phyloP scores from a whole-genome alignment of 2,113 vertebrate genomes.

The Tenrec ecaudatus region DNA sequence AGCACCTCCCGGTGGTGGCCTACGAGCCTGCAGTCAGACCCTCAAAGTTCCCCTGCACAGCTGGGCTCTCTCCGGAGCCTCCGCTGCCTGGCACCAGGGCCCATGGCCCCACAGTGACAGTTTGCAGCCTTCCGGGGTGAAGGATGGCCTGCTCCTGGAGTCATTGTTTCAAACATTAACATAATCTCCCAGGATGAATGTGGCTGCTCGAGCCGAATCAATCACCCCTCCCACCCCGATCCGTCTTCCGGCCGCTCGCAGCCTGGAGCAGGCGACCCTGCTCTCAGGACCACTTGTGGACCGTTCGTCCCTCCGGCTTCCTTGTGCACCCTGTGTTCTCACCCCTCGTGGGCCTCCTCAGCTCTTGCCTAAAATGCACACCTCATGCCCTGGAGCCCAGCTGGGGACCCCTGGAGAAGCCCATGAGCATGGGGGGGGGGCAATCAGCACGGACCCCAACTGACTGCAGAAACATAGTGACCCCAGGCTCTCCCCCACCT shows the following conservation, averaged over 20 bases:
- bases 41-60: neutral
- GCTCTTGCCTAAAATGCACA: neutral
- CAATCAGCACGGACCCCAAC: neutral
- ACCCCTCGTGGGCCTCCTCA: neutral
- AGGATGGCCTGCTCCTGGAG: conserved; percentile 74
- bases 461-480: neutral
- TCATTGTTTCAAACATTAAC: conserved; percentile 84
- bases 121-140: conserved; percentile 77
- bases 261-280: rapidly evolving
- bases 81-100: neutral
- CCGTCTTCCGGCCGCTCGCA: neutral
- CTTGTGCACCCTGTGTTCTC: neutral
- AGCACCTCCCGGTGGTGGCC: neutral
- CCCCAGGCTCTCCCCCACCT: neutral
- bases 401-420: neutral
- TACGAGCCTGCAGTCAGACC: neutral
- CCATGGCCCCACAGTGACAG: conserved; percentile 57
- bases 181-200: conserved; percentile 82
- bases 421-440: neutral
- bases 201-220: conserved; percentile 49
- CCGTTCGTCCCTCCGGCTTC: neutral
- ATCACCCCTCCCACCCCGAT: conserved; percentile 70
- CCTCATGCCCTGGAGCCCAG: neutral
- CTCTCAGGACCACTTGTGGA: neutral
- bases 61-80: neutral